Base-by-base conservation (phyloP, 1,140 invertebrate species). In the Tigriopus japonicus region DNA sequence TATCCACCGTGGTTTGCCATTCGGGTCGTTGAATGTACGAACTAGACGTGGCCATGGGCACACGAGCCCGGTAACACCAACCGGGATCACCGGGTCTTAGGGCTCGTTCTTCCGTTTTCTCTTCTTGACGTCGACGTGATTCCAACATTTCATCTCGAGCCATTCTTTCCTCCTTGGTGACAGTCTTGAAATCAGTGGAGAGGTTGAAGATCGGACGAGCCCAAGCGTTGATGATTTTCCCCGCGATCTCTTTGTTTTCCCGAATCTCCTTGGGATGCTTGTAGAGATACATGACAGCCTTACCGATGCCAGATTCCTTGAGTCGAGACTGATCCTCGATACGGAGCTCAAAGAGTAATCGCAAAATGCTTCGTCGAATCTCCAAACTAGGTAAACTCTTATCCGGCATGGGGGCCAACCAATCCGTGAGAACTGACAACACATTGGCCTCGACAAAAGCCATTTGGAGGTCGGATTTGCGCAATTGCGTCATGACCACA, bases 231-330 rank as follows among this genome's bases (percentile, higher is more conserved):
- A 99, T 98, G 55, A 98, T 77, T 68, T 85, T 84, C 21, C 87
- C 88, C 63, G 91, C 91, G 52, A 82, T 77, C 68, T 87, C 84
- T 70, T 86, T 86, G 73, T 98, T 98, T 55, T 84, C 79, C 73
- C 93, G 93, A 0, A 85, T 87, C 77, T 99, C 95, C 73, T 87
- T 90, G 0, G 95, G 94, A 75, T 99, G 94, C 71, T 98, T 98
- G 71, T 92, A 98, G 13, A 98, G 76, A 75, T 98, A 98, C 95
- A 98, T 99, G 0, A 99, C 89, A 63, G 95, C 95, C 73, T 97
- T 94, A 28, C 94, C 88, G 67, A 96, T 90, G 45, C 94, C 89
- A 45, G 91, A 94, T 64, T 87, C 84, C 72, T 96, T 97, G 51
- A 98, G 73, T 52, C 86, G 81, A 24, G 83, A 81, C 68, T 89